A percentile compares a stretch with the other conserved stretches of the same genome.
Evolutionary conservation across 2,113 vertebrate species (phyloP).

Genomic region (Fregata magnificens): DNA sequence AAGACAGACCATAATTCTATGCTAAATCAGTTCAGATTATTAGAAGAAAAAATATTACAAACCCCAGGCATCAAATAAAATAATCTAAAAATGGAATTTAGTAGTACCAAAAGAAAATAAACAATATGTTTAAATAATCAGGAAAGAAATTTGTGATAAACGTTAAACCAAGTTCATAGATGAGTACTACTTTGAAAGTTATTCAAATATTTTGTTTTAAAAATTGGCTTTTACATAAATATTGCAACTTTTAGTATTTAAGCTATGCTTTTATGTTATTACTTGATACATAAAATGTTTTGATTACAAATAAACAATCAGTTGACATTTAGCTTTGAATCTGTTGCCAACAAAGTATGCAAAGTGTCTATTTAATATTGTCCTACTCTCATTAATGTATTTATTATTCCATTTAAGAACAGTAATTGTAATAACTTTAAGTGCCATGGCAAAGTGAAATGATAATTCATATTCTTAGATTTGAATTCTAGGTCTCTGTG

Average conservation of each 20-base stretch:
- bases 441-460: not conserved
- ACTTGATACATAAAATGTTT: not conserved
- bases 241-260: not conserved
- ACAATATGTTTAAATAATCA: not conserved
- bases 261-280: not conserved
- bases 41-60: not conserved
- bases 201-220: not conserved
- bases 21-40: not conserved
- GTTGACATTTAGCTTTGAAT: not conserved
- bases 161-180: not conserved
- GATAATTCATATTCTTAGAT: not conserved
- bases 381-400: not conserved
- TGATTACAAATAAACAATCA: not conserved
- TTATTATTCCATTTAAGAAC: not conserved
- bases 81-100: not conserved
- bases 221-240: not conserved
- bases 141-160: not conserved
- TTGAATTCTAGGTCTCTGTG: not conserved
- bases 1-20: not conserved
- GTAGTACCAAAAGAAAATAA: not conserved
- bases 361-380: not conserved
- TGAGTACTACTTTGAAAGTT: not conserved
- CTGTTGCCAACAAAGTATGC: not conserved
- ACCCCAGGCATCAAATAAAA: not conserved
- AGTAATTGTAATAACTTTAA: not conserved